phyloP scores from a whole-genome alignment of 2,797 vertebrate genomes.

The Paedocypris micromegethes region DNA sequence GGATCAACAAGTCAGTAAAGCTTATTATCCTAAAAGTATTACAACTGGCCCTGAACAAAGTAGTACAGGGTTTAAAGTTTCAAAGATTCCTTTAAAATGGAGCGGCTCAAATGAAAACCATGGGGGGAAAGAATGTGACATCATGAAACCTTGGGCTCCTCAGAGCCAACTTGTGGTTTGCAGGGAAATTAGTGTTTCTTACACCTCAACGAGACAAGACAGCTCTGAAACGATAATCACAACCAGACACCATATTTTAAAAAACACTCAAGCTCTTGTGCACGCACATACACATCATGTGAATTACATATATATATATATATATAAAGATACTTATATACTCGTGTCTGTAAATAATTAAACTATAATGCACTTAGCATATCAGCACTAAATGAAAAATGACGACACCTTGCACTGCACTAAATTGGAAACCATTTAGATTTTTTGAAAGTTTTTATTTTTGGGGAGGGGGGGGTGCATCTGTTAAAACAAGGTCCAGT shows the following conservation, averaged over 20 bases:
- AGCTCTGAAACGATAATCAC: conserved; percentile 16
- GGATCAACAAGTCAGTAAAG: conserved; percentile 73
- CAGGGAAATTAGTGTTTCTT: conserved; percentile 38
- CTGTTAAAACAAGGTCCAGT: background rate
- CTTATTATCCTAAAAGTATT: conserved; percentile 80
- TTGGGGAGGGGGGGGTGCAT: conserved; percentile 50
- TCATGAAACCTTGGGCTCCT: conserved; percentile 60
- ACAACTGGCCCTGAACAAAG: conserved; percentile 78
- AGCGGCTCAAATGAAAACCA: conserved; percentile 73
- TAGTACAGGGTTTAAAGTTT: conserved; percentile 69
- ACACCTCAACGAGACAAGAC: conserved; percentile 41
- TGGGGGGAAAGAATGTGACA: conserved; percentile 73
- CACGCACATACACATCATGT: background rate
- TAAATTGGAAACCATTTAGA: too few relatives aligned
- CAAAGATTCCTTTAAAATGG: conserved; percentile 72
- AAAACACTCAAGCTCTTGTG: background rate
- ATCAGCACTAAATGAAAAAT: too few relatives aligned
- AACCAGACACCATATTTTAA: conserved; percentile 10
- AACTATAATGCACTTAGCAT: too few relatives aligned
- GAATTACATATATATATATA: background rate
- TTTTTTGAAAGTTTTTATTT: conserved; percentile 43
- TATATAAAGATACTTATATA: too few relatives aligned
- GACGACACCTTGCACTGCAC: too few relatives aligned
- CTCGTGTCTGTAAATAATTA: too few relatives aligned
- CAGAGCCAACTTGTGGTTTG: conserved; percentile 30